Base-by-base conservation (phyloP, 1,140 invertebrate genomes). In the Geopemphigus sp. region DNA sequence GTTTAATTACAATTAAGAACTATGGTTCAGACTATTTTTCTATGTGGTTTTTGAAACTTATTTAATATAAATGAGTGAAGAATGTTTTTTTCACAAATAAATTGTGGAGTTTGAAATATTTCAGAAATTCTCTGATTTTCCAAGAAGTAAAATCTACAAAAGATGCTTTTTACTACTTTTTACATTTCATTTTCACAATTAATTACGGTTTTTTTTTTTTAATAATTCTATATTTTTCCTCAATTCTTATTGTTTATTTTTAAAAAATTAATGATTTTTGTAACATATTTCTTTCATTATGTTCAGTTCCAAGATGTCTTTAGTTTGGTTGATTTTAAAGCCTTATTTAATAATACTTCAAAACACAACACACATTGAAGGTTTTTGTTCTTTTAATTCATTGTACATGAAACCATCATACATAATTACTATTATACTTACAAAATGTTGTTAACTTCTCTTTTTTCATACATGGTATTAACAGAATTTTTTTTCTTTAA, bases 101-200 rank as follows among this genome's bases (percentile, higher is more conserved):
- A n/a, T n/a, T n/a, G n/a, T n/a, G n/a, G n/a, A n/a, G n/a, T n/a
- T n/a, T n/a, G n/a, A n/a, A n/a, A n/a, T n/a, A n/a, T n/a, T n/a
- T n/a, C n/a, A n/a, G n/a, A n/a, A n/a, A n/a, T 86, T 84, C 82
- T 82, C 84, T 81, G 81, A 82, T 83, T 84, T 85, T 54, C 84
- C 83, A 32, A 84, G 81, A 68, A 81, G 80, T 57, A 81, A 82
- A 78, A 47, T 84, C 82, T 66, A 82, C 81, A 81, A 82, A 84
- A 56, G 82, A 83, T 72, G 83, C 83, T n/a, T 83, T 83, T 81
- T 78, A 83, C 81, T 70, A 81, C 82, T 78, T 81, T n/a, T n/a
- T n/a, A n/a, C n/a, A n/a, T 82, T 80, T 80, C 70, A 82, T 82
- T 83, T 26, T 8, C 22, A 47, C 45, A 70, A 22, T 26, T 19